Evolutionary conservation across 2,797 vertebrate genomes (phyloP), one percentile per base, ranked within the genome.

Genomic region (Poecile montanus): DNA sequence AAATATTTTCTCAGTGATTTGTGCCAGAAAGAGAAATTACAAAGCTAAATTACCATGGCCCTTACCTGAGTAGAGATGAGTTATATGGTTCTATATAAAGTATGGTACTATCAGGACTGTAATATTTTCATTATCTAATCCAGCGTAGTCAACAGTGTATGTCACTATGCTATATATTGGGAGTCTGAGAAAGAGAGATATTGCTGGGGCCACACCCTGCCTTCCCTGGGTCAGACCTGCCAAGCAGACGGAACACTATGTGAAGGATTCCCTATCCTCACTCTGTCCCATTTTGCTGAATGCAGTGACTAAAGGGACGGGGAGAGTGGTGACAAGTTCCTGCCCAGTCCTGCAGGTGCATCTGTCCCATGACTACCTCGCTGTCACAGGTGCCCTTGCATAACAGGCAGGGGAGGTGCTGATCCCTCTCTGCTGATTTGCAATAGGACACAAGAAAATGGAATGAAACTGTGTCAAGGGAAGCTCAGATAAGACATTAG

Each of bases 351-450:
- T 38, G 50, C 27, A 63, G 36, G 16, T 11, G 5, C 11, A 3
- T 29, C 22, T 62, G 8, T n/a, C 44, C 23, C 0, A 0, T 18
- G 20, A 26, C 23, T 20, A 1, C 19, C 11, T 19, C 1, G 0
- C 30, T 27, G 63, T 62, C 7, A 1, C 26, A 32, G 48, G 2
- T 23, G 26, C 6, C 56, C 70, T 57, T n/a, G 36, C 32, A 12
- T 13, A 50, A 16, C 18, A 71, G 30, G 26, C 19, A 25, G 20
- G 42, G 14, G 2, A 16, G 13, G 8, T 60, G 18, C 34, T 50
- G 34, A 32, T 54, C 25, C 8, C 4, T 29, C 18, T 56, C 53
- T 67, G 42, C 21, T 67, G 25, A 30, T 60, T 29, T 26, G 32
- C 13, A 7, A 3, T 17, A 61, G 25, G 11, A 32, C 13, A 34